Base-by-base conservation (phyloP, 2,888 invertebrate species). In the Julus scanicus region DNA sequence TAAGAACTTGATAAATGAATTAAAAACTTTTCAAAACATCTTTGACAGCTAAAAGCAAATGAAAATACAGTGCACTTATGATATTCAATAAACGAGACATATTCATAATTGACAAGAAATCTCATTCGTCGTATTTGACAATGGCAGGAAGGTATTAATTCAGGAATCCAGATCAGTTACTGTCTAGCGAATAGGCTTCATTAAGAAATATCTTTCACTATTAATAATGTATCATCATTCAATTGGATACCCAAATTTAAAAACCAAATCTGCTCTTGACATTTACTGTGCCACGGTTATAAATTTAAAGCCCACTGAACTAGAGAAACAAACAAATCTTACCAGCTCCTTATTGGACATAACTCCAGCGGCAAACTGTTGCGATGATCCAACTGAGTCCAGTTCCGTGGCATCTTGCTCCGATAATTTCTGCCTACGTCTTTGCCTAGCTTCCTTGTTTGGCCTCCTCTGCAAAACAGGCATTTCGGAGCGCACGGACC, bases 361-460 rank as follows among this genome's bases (percentile, higher is more conserved):
- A 13, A 53, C 53, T 8, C 6, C 53, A 0, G 9, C 53, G 3
- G 9, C 13, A 53, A 53, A 53, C 15, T 53, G 53, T 53, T 53
- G 53, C 15, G 13, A 13, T 13, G 53, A 53, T 53, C 53, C 13
- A 17, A 13, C 53, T 13, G 53, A 53, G 5, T 53, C 53, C 53
- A 2, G 2, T 13, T 53, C 53, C 13, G 3, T 15, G 17, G 3
- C 53, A 53, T 53, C 11, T 53, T 86, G 13, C 86, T 86, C 20
- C 40, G 39, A 44, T 17, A 44, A n/a, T 86, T 39, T 86, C 48
- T 40, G 86, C 44, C 86, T 86, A 13, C 86, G 39, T n/a, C 86
- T 86, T 48, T 86, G 86, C 86, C 86, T 40, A 44, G 86, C 86
- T 11, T 37, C 40, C 9, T 44, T 86, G 40, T 86, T 86, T 13